Evolutionary conservation across 2,888 invertebrate genomes (phyloP), one percentile per base, ranked within the genome.

Genomic region (Eilema sororculum): DNA sequence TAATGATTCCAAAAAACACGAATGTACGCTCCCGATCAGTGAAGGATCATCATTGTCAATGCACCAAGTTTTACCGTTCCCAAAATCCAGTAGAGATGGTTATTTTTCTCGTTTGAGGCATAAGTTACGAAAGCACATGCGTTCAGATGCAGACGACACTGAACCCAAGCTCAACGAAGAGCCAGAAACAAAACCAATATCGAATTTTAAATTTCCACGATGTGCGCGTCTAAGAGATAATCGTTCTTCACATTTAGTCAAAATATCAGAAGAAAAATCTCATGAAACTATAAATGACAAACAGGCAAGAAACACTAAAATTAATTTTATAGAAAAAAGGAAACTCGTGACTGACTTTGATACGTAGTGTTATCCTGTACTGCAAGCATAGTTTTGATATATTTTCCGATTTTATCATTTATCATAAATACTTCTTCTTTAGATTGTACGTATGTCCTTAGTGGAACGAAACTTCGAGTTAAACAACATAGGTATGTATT

Each of bases 21-120:
- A 72, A 52, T 22, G 30, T 28, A 66, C 22, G 28, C 67, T 61
- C 25, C 60, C 63, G 22, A 70, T 64, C 58, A 65, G 59, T n/a
- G 72, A 81, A 72, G 56, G 61, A 57, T 73, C 81, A 4, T 86
- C 88, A 22, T 78, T 94, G 25, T 87, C 92, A 9, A 93, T 94
- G 89, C 86, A 89, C 61, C 91, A 93, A 87, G 86, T 95, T n/a
- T 79, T 95, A 62, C 93, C 93, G 2, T 93, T 90, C 74, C 94
- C 94, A 3, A 94, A 92, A 80, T 85, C 90, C 0, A 89, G 78
- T 62, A 91, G 84, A 67, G 83, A 87, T 28, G 84, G 86, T 68
- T 89, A 93, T 65, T 84, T 93, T 3, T 76, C 84, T 24, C 88
- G 91, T 30, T 71, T 95, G 13, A 87, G 82, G 71, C 90, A 90